A percentile compares a stretch with the other conserved stretches of the same genome.
phyloP scores from a whole-genome alignment of 2,888 invertebrate genomes.

The Helleia helle region DNA sequence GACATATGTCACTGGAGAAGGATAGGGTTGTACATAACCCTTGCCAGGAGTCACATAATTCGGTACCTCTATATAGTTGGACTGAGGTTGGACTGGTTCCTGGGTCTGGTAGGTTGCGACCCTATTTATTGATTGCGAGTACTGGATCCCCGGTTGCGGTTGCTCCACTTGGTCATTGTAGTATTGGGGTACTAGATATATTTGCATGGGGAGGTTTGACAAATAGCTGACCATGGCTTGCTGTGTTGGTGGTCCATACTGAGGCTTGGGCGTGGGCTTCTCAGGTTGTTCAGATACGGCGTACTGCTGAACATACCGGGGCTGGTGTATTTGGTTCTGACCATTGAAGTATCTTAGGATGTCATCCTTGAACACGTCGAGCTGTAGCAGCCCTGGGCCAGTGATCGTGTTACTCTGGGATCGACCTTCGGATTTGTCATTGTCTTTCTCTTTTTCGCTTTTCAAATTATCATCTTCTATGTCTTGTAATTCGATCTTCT shows the following conservation, averaged over 20 bases:
- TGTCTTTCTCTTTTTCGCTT: constrained; percentile 64
- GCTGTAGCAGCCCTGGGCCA: constrained; percentile 29
- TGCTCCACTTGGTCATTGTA: constrained; percentile 42
- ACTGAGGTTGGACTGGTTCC: constrained; percentile 40
- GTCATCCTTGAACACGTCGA: constrained; percentile 50
- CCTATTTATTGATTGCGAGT: constrained; percentile 29
- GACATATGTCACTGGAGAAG: constrained; percentile 39
- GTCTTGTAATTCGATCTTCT: constrained; percentile 81
- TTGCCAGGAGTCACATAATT: constrained; percentile 41
- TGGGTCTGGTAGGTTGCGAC: constrained; percentile 33
- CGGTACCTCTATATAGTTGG: constrained; percentile 48
- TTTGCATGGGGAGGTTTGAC: constrained; percentile 61
- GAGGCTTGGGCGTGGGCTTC: constrained; percentile 28
- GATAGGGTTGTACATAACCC: constrained; percentile 39
- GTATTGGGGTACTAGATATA: constrained; percentile 62
- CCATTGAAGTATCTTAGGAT: constrained; percentile 43
- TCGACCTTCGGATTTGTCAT: constrained; percentile 34
- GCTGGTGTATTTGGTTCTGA: constrained; percentile 31
- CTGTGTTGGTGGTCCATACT: constrained; percentile 30
- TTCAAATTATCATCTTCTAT: constrained; percentile 81
- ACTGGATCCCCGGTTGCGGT: constrained; percentile 33
- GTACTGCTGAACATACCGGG: constrained; percentile 56
- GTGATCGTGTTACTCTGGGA: constrained; percentile 27
- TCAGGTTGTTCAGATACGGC: constrained; percentile 58
- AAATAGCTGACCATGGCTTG: constrained; percentile 59